Conservation (phyloP, 2,888 invertebrate species). For the Allolobophora icterica region DNA sequence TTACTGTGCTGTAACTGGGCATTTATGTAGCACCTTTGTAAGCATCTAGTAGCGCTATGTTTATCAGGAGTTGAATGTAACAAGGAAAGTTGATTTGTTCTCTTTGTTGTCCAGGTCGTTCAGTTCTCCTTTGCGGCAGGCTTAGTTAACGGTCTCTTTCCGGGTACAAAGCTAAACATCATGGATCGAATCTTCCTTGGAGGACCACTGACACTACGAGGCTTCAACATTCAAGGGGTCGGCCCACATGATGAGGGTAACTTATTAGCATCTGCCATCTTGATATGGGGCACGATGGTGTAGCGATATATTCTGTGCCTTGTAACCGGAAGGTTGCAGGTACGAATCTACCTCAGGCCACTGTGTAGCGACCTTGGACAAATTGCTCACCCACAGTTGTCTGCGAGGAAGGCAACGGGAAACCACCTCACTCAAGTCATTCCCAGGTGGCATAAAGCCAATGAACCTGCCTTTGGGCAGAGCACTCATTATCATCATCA, state of each 20-base stretch:
- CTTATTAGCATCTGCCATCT: neutral
- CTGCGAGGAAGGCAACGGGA: no score
- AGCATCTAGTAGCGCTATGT: neutral
- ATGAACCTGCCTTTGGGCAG: no score
- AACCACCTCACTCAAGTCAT: no score
- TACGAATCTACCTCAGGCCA: no score
- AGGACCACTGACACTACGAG: conserved; percentile 85
- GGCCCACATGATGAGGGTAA: conserved; percentile 83
- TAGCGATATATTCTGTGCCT: no score
- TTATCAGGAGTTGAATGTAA: neutral
- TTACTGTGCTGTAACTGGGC: neutral
- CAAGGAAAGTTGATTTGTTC: neutral
- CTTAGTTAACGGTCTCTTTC: conserved; percentile 70
- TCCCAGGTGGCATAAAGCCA: no score
- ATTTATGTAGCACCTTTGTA: neutral
- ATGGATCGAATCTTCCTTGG: conserved; percentile 83
- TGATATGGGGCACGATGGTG: no score
- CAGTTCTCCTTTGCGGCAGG: conserved; percentile 77
- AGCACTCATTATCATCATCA: no score
- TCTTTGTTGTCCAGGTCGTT: conserved; percentile 70
- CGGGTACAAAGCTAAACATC: conserved; percentile 54
- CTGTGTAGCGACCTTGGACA: no score
- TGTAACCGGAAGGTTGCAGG: no score
- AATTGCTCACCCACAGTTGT: no score
- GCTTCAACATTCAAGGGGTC: conserved; percentile 85